phyloP scores from a whole-genome alignment of 2,113 vertebrate species.

The Callaeas wilsoni region DNA sequence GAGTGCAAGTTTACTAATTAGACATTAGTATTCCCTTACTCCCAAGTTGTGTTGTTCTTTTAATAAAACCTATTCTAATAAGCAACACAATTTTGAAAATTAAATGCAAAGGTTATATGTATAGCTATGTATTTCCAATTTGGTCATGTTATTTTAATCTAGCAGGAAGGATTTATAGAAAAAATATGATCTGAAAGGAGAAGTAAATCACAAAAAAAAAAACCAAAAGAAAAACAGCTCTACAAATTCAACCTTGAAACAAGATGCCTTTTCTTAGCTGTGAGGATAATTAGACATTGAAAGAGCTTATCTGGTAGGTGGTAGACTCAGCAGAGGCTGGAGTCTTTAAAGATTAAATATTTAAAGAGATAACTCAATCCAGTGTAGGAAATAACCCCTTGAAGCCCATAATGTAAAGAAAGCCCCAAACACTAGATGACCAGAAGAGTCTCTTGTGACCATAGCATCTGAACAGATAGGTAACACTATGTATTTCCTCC shows the following conservation, averaged over 20 bases:
- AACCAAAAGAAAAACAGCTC: not conserved
- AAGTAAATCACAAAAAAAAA: not conserved
- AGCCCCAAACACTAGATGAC: not conserved
- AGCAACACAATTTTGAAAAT: not conserved
- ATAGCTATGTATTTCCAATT: not conserved
- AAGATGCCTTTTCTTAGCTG: not conserved
- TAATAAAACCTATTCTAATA: not conserved
- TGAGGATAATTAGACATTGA: not conserved
- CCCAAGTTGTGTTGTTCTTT: not conserved
- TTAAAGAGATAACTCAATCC: not conserved
- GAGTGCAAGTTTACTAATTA: not conserved
- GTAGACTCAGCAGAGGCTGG: not conserved
- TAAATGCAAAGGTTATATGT: not conserved
- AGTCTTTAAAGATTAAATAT: not conserved
- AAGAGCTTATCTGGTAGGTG: slow-evolving; percentile 1
- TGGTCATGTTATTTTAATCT: not conserved
- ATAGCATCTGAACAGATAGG: too few species aligned
- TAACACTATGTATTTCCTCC: not conserved
- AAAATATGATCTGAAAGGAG: not conserved
- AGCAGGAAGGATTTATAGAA: not conserved
- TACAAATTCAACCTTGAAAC: not conserved
- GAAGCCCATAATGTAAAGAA: not conserved
- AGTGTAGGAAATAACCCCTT: not conserved
- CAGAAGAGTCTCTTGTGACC: not conserved
- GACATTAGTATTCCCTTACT: not conserved